Percentiles rank a stretch among this genome's conserved stretches.
These are phyloP conservation scores for Labeo catla DNA, from an alignment of 2,113 vertebrate species.

Conservation along the genomic window DNA sequence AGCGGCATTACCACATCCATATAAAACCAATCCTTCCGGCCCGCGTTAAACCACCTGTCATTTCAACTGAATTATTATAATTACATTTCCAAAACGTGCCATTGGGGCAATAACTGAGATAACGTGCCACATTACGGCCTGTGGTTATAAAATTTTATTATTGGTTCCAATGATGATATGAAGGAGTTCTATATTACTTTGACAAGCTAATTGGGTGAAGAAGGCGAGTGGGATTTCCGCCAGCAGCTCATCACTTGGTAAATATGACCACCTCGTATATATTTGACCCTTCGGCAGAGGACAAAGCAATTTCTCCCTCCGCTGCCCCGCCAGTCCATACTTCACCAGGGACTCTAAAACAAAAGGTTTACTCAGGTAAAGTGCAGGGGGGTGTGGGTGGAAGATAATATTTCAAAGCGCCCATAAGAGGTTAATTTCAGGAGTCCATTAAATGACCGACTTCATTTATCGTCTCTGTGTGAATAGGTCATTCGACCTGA, in stretches of 20 bases:
- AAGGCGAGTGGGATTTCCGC: background rate
- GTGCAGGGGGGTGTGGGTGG: background rate
- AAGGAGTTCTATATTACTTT: background rate
- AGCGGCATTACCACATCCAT: background rate
- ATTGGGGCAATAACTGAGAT: background rate
- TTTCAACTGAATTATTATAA: constrained; percentile 1
- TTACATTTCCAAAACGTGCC: constrained; percentile 12
- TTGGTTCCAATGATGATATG: background rate
- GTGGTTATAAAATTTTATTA: background rate
- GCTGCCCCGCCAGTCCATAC: background rate
- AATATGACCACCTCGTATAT: background rate
- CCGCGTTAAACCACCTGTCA: background rate
- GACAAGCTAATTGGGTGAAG: background rate
- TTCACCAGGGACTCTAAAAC: constrained; percentile 17
- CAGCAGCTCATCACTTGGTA: background rate
- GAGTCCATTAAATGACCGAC: constrained; percentile 12
- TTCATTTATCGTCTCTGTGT: constrained; percentile 21
- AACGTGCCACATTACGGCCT: background rate
- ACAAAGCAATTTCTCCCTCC: constrained; percentile 30
- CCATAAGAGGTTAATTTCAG: constrained; percentile 15
- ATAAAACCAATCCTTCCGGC: background rate
- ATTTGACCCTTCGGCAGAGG: background rate
- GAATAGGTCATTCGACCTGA: background rate
- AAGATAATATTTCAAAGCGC: constrained; percentile 15
- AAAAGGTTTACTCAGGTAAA: constrained; percentile 32